These are phyloP conservation scores for Spondyliosoma cantharus DNA, from an alignment of 2,797 vertebrate species.

Conservation along the genomic window DNA sequence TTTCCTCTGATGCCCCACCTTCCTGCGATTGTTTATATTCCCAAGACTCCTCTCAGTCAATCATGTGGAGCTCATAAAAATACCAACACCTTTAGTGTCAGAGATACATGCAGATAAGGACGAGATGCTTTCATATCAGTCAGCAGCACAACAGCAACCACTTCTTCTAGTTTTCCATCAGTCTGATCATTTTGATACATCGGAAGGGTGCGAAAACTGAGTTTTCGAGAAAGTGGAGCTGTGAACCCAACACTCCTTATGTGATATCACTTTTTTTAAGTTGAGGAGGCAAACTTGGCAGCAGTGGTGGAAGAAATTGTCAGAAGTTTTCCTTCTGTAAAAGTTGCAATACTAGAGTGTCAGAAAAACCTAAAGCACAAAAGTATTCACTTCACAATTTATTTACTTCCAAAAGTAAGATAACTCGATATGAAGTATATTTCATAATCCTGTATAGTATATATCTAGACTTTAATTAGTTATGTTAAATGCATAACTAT, in stretches of 20 bases:
- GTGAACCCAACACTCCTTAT: not conserved
- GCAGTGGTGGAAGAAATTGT: not conserved
- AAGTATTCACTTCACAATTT: not conserved
- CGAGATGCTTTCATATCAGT: slow-evolving; percentile 2
- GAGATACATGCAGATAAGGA: slow-evolving; percentile 26
- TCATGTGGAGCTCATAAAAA: slow-evolving; percentile 54
- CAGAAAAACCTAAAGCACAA: not conserved
- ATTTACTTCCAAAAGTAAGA: not conserved
- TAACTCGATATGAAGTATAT: not conserved
- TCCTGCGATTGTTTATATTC: slow-evolving; percentile 58
- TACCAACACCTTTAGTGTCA: slow-evolving; percentile 7
- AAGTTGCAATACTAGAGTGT: not conserved
- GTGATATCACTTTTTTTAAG: not conserved
- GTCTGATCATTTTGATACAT: not conserved
- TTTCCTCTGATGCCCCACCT: slow-evolving; percentile 40
- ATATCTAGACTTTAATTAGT: not conserved
- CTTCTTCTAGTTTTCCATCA: not conserved
- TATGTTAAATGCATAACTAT: not conserved
- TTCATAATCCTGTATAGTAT: not conserved
- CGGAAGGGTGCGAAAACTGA: not conserved
- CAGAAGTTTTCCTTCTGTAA: not conserved
- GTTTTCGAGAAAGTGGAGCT: not conserved
- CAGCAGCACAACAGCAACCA: not conserved
- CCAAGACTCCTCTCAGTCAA: slow-evolving; percentile 20
- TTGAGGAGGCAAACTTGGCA: not conserved